These are phyloP conservation scores for Leptopilina myrica DNA, from an alignment of 2,888 invertebrate species.

Conservation along the genomic window DNA sequence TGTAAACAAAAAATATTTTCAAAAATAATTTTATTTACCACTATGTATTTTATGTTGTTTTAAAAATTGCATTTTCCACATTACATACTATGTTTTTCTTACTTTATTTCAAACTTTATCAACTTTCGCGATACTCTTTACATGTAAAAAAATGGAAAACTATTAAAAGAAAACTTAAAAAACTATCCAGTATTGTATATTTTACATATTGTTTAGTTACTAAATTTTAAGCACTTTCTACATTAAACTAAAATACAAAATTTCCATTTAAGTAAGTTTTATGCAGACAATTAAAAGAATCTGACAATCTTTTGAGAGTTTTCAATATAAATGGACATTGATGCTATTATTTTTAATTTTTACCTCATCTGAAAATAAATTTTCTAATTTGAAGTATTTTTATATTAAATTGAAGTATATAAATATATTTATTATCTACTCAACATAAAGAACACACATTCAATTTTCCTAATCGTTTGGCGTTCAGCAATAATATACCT, in stretches of 20 bases:
- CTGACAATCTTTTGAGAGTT: background rate
- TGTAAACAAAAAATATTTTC: conserved; percentile 69
- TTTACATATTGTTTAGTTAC: no score
- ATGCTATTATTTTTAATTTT: background rate
- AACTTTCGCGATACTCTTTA: no score
- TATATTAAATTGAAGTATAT: conserved; percentile 6
- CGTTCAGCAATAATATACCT: background rate
- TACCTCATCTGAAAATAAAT: background rate
- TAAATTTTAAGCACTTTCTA: no score
- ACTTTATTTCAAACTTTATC: no score
- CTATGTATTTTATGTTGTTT: background rate
- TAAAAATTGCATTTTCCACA: background rate
- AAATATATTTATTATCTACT: conserved; percentile 56
- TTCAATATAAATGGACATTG: background rate
- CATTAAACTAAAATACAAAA: no score
- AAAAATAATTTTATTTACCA: background rate
- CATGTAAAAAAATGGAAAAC: no score
- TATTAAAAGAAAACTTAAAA: no score
- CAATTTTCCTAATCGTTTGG: background rate
- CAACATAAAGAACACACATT: conserved; percentile 68
- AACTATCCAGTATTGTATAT: no score
- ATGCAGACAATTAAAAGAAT: no score
- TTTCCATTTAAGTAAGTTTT: no score
- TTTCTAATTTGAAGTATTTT: background rate
- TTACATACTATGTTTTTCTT: background rate